Evolutionary conservation across 1,140 invertebrate species (phyloP).

Genomic region (Phthorimaea operculella): DNA sequence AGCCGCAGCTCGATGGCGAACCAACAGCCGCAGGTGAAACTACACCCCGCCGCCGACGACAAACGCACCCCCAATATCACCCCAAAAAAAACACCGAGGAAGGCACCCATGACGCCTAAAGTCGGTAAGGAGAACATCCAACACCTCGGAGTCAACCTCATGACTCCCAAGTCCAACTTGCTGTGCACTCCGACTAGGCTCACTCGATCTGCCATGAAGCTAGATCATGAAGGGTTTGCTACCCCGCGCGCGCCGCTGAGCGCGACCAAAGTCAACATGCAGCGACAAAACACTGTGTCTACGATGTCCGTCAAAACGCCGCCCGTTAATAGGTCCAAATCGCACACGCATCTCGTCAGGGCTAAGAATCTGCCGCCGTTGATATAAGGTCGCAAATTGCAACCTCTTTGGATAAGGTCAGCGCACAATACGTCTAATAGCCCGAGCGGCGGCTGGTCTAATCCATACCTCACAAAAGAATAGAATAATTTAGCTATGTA

Average conservation of each 20-base stretch:
- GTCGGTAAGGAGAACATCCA: conserved; percentile 50
- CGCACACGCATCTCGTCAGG: conserved; percentile 42
- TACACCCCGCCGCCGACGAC: conserved; percentile 16
- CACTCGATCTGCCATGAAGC: conserved; percentile 44
- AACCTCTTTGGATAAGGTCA: no score
- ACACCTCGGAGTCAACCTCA: conserved; percentile 23
- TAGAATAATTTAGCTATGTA: no score
- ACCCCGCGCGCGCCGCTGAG: conserved; percentile 48
- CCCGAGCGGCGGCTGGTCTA: no score
- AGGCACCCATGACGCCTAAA: conserved; percentile 40
- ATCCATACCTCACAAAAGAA: no score
- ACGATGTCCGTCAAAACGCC: conserved; percentile 36
- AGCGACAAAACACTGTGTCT: conserved; percentile 35
- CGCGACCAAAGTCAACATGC: conserved; percentile 40
- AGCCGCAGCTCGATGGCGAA: conserved; percentile 50
- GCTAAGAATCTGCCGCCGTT: conserved; percentile 50
- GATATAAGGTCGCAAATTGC: conserved; percentile 12
- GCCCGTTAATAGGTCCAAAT: conserved; percentile 44
- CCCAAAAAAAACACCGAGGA: conserved; percentile 36
- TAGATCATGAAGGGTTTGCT: conserved; percentile 49
- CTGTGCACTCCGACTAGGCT: conserved; percentile 42
- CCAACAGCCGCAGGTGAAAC: conserved; percentile 9
- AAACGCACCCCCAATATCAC: conserved; percentile 22
- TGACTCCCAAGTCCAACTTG: conserved; percentile 38
- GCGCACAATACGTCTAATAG: no score